Conservation (phyloP, 2,888 invertebrate species). For the Eledone cirrhosa region DNA sequence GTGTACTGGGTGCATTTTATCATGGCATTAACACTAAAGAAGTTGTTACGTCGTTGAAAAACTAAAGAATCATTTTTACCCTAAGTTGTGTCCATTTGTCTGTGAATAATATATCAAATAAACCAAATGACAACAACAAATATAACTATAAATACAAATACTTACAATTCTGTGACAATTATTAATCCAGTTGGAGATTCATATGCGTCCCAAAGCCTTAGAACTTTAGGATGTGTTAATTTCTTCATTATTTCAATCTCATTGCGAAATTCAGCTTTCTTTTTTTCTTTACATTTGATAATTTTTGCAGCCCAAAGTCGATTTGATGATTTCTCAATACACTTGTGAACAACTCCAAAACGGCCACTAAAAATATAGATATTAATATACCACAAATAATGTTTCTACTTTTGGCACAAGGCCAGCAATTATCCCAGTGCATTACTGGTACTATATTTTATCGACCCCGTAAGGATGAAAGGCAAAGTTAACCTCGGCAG, state of each 20-base stretch:
- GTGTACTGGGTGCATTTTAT: too few relatives aligned
- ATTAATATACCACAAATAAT: too few relatives aligned
- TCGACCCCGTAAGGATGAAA: too few relatives aligned
- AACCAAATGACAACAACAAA: background rate
- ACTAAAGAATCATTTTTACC: too few relatives aligned
- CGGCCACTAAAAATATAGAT: slow-evolving; percentile 63
- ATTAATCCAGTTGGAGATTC: slow-evolving; percentile 80
- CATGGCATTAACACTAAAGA: too few relatives aligned
- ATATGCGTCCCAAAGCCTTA: slow-evolving; percentile 95
- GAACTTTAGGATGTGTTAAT: slow-evolving; percentile 92
- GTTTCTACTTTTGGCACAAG: too few relatives aligned
- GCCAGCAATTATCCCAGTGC: too few relatives aligned
- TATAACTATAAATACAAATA: slow-evolving; percentile 52
- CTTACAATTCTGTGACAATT: slow-evolving; percentile 97
- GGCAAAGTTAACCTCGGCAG: too few relatives aligned
- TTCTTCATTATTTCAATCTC: slow-evolving; percentile 96
- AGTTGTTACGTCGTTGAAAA: too few relatives aligned
- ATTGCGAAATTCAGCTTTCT: slow-evolving; percentile 87
- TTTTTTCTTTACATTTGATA: slow-evolving; percentile 84
- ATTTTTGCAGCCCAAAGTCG: slow-evolving; percentile 86
- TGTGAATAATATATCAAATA: background rate
- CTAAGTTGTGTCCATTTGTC: too few relatives aligned
- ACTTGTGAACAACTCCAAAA: slow-evolving; percentile 70
- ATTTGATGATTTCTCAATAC: slow-evolving; percentile 73
- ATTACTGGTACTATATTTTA: too few relatives aligned